Conservation (phyloP, 2,888 invertebrate genomes). For the Sipha maydis region DNA sequence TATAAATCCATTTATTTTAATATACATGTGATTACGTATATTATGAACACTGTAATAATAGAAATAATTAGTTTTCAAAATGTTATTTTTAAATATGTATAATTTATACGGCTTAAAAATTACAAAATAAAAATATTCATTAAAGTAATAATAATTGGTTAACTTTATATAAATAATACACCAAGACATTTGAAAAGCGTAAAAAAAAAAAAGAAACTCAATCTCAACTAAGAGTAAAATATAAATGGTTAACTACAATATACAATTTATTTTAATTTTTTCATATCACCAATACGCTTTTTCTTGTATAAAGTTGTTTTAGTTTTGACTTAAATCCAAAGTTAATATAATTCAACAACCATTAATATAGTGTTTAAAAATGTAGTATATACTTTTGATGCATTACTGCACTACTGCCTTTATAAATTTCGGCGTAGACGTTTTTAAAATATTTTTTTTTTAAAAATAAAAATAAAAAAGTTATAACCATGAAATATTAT, state of each 20-base stretch:
- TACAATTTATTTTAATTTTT: neutral
- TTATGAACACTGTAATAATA: too few species aligned
- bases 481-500: neutral
- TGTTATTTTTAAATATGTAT: too few species aligned
- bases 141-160: conserved; percentile 14
- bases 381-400: neutral
- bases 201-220: neutral
- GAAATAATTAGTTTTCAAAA: too few species aligned
- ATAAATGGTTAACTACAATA: neutral
- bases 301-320: neutral
- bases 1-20: too few species aligned
- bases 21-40: too few species aligned
- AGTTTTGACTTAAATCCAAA: neutral
- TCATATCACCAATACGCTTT: too few species aligned
- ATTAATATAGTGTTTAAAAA: neutral
- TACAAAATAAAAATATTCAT: neutral
- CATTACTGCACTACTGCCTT: neutral
- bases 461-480: too few species aligned
- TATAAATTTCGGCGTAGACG: neutral
- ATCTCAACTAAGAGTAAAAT: neutral
- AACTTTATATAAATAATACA: neutral
- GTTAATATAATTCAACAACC: neutral
- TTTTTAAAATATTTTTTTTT: too few species aligned
- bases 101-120: neutral
- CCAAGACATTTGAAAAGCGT: neutral